Evolutionary conservation across 2,797 vertebrate species (phyloP), one percentile per base, ranked within the genome.

Genomic region (Paramormyrops hopkinsi): DNA sequence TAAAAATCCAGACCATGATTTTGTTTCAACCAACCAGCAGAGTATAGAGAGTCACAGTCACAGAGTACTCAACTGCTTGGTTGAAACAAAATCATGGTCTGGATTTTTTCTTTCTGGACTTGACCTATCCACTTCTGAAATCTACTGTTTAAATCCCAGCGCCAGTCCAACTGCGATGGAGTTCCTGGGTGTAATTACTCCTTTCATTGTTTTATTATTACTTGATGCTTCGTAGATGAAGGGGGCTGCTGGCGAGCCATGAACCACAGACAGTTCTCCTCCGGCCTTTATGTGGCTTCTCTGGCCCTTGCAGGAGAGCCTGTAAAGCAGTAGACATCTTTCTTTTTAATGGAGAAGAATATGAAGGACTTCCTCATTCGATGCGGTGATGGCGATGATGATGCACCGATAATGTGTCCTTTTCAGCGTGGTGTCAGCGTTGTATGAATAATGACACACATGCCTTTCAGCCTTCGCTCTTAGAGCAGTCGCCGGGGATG

Each of bases 211-310:
- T 25, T 51, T 25, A 9, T 12, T 41, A 44, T 44, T 84, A 84
- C 46, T 51, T 51, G n/a, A 12, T 4, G 22, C 7, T 14, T 50
- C 48, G 4, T 79, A 44, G 50, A 85, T 9, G 83, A 29, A 4
- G 83, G 9, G 2, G 82, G 48, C 44, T 11, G 44, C 11, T 3
- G 33, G 37, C 0, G 44, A 19, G 19, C 3, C 0, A 1, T 6
- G 79, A n/a, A 9, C 19, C 50, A 87, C 85, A 91, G 90, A 86
- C 89, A 91, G 91, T 89, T 65, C 88, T 25, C 87, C 89, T 91
- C 92, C 89, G 69, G 91, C 88, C 89, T 89, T 87, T 51, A 84
- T 83, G 33, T 29, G 50, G 25, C 29, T 25, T 22, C 9, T 29
- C 69, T 22, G 44, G 44, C 86, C 83, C 51, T 69, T 50, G 4